Base-by-base conservation (phyloP, 2,113 vertebrate species). In the Potamarius usumacintae region DNA sequence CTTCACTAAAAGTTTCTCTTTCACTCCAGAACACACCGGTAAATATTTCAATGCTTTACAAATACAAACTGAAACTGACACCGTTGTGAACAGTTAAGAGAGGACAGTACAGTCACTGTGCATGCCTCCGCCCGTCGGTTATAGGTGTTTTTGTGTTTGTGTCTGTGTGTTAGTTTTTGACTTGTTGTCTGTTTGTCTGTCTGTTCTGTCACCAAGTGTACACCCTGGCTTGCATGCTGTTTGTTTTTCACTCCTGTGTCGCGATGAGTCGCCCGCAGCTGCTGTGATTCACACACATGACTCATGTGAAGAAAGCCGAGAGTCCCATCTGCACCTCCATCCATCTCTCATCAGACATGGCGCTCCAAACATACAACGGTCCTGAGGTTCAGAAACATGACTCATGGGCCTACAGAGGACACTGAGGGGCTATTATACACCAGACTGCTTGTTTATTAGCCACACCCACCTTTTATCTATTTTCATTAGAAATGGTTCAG, bases 261-360 rank as follows among this genome's bases (percentile, higher is more conserved):
- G 71, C 18, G 82, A 79, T 89, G 90, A 91, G 84, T 88, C 88
- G 86, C 74, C 77, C 74, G 25, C 87, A 84, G 90, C 86, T 62
- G 18, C 52, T 62, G 53, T 91, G 90, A 91, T 84, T 91, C 90
- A 91, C 18, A 85, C n/a, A 57, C 27, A 74, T 91, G 90, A 91
- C 87, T 92, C 89, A 91, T 71, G 80, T 82, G 27, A 50, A 85
- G 55, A 81, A 27, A 72, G 50, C 62, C 60, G 10, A 53, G 30
- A 27, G 74, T 57, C 89, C 85, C 82, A 87, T 84, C 86, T 87
- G 86, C 71, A 74, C 50, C 69, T 76, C 80, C 86, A 52, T 15
- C 30, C 58, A 71, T 81, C 52, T 86, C 52, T 55, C 55, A 58
- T 15, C 77, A 81, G 62, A 71, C 27, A 8, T 57, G 50, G 10